A percentile compares a stretch with the other conserved stretches of the same genome.
Conservation (phyloP, 2,888 invertebrate genomes). For the Gymnosoma rotundatum region DNA sequence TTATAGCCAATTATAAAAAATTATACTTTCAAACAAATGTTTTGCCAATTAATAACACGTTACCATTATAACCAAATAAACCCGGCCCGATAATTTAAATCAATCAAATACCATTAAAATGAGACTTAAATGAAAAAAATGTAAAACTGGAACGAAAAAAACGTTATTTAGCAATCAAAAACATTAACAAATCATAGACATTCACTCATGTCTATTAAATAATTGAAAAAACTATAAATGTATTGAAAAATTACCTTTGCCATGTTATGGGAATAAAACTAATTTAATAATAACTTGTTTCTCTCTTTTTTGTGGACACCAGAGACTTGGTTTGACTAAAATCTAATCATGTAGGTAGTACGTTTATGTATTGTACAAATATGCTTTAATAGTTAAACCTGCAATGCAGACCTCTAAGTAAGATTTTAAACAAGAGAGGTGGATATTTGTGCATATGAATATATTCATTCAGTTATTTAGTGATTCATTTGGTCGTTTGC, state of each 20-base stretch:
- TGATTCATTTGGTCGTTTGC: neutral
- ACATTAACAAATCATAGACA: constrained; percentile 56
- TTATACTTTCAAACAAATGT: constrained; percentile 25
- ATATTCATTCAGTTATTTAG: constrained; percentile 8
- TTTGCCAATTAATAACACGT: constrained; percentile 51
- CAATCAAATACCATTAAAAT: constrained; percentile 52
- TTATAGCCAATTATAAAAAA: neutral
- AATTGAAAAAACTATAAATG: constrained; percentile 25
- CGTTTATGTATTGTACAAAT: neutral
- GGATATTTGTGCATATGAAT: constrained; percentile 19
- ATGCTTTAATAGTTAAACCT: constrained; percentile 10
- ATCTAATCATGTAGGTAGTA: neutral
- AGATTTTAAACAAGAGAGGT: neutral
- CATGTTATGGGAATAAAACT: constrained; percentile 67
- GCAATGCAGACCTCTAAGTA: constrained; percentile 32
- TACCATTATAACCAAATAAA: constrained; percentile 46
- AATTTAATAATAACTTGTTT: constrained; percentile 66
- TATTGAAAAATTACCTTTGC: constrained; percentile 61
- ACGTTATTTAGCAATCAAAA: constrained; percentile 52
- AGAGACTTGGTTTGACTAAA: constrained; percentile 16
- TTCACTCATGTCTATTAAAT: constrained; percentile 50
- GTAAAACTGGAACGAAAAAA: neutral
- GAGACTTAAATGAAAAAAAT: neutral
- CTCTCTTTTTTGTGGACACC: constrained; percentile 12
- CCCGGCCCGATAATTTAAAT: constrained; percentile 57